Evolutionary conservation across 2,797 vertebrate genomes (phyloP).

Genomic region (Myoxocephalus aenaeus): DNA sequence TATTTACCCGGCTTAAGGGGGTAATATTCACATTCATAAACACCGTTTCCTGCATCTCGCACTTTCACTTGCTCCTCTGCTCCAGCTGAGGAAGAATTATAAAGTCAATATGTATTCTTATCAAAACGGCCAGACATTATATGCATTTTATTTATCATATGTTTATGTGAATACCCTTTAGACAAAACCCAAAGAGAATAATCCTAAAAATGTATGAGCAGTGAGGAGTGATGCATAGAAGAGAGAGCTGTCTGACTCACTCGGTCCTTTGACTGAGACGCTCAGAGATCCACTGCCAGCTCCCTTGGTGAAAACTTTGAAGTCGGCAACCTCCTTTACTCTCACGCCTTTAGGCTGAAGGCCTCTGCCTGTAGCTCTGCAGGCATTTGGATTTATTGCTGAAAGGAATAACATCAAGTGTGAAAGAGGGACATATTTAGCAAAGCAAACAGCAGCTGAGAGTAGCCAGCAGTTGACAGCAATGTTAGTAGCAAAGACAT

Average conservation of each 20-base stretch:
- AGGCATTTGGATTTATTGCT: conserved; percentile 92
- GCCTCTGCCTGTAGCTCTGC: conserved; percentile 92
- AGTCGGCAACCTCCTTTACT: conserved; percentile 94
- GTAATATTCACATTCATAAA: conserved; percentile 93
- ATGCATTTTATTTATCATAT: conserved; percentile 34
- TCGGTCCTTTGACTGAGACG: conserved; percentile 92
- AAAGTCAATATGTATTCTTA: conserved; percentile 38
- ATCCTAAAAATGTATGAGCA: conserved; percentile 37
- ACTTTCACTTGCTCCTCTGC: conserved; percentile 92
- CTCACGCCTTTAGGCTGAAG: conserved; percentile 96
- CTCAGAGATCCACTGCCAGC: conserved; percentile 93
- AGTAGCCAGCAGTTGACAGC: conserved; percentile 54
- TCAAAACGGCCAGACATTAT: conserved; percentile 3
- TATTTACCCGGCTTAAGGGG: conserved; percentile 92
- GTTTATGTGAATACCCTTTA: conserved; percentile 27
- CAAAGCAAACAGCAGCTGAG: conserved; percentile 20
- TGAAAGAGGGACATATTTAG: conserved; percentile 49
- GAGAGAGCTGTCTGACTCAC: conserved; percentile 82
- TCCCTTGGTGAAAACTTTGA: conserved; percentile 95
- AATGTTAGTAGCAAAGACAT: conserved; percentile 69
- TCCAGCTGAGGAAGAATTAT: conserved; percentile 82
- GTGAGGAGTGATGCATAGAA: conserved; percentile 41
- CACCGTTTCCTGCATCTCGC: conserved; percentile 88
- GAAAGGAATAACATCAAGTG: conserved; percentile 61
- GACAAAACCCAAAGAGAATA: conserved; percentile 41